Conservation (phyloP, 2,888 invertebrate genomes). For the Loripinus fragilis region DNA sequence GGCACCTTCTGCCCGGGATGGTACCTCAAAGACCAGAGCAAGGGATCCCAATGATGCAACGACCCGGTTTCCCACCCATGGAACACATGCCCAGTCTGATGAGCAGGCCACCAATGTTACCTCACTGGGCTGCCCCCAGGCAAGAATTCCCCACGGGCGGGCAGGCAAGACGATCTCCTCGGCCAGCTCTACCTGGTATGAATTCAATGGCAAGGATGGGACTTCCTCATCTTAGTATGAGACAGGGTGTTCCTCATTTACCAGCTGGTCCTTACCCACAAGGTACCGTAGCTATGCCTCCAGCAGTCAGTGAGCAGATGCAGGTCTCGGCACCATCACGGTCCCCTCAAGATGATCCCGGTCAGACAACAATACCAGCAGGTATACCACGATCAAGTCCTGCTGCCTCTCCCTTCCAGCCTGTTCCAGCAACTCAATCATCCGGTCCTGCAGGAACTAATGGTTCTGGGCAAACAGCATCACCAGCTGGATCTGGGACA, state of each 20-base stretch:
- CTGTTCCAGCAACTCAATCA: background rate
- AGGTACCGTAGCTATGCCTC: constrained; percentile 4
- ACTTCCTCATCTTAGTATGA: constrained; percentile 10
- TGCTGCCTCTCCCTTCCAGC: constrained; percentile 13
- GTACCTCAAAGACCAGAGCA: constrained; percentile 32
- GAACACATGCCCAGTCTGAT: constrained; percentile 37
- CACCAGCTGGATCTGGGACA: background rate
- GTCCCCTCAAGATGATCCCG: constrained; percentile 11
- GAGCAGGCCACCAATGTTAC: constrained; percentile 43
- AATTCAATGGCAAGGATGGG: constrained; percentile 1
- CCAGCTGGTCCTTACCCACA: background rate
- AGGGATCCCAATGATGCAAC: constrained; percentile 25
- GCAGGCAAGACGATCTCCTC: constrained; percentile 30
- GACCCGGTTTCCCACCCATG: constrained; percentile 36
- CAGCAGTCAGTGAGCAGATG: background rate
- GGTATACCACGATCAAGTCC: constrained; percentile 11
- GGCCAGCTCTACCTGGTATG: constrained; percentile 25
- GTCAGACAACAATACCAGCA: constrained; percentile 15
- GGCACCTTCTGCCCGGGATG: constrained; percentile 16
- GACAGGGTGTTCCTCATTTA: constrained; percentile 13
- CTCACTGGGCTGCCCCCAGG: constrained; percentile 57
- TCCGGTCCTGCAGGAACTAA: constrained; percentile 10
- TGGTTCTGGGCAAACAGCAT: background rate
- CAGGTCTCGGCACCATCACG: background rate
- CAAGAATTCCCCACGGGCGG: constrained; percentile 19